Evolutionary conservation across 2,888 invertebrate species (phyloP).

Genomic region (Neoitamus cyanurus): DNA sequence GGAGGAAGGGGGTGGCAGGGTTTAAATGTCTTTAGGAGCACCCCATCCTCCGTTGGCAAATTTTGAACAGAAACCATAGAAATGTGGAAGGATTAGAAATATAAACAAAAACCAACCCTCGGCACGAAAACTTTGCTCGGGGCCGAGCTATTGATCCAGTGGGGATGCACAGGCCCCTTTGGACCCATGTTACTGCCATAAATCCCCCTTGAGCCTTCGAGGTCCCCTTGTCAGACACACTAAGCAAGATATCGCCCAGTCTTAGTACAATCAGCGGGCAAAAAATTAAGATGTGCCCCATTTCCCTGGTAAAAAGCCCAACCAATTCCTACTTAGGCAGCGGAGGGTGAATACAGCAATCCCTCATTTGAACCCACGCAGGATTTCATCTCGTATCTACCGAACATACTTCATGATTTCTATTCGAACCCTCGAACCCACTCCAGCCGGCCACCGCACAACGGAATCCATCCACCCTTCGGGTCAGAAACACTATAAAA

Average conservation of each 20-base stretch:
- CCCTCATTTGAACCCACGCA: neutral
- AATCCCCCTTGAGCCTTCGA: neutral
- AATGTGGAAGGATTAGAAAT: slow-evolving; percentile 44
- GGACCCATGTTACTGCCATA: neutral
- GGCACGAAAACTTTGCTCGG: neutral
- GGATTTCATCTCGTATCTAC: neutral
- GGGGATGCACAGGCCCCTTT: neutral
- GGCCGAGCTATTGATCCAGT: slow-evolving; percentile 11
- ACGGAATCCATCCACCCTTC: neutral
- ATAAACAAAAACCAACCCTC: slow-evolving; percentile 36
- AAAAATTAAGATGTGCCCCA: neutral
- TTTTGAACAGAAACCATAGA: slow-evolving; percentile 24
- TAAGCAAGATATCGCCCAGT: neutral
- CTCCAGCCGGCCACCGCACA: neutral
- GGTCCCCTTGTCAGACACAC: neutral
- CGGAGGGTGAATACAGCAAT: neutral
- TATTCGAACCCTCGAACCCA: neutral
- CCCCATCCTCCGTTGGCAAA: neutral
- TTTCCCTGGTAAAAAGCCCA: neutral
- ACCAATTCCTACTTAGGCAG: neutral
- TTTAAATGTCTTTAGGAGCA: slow-evolving; percentile 3
- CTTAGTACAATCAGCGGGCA: neutral
- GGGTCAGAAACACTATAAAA: slow-evolving; percentile 43
- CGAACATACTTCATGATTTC: neutral
- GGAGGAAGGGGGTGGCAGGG: neutral